Conservation (phyloP, 1,140 invertebrate genomes). For the Bombus breviceps region DNA sequence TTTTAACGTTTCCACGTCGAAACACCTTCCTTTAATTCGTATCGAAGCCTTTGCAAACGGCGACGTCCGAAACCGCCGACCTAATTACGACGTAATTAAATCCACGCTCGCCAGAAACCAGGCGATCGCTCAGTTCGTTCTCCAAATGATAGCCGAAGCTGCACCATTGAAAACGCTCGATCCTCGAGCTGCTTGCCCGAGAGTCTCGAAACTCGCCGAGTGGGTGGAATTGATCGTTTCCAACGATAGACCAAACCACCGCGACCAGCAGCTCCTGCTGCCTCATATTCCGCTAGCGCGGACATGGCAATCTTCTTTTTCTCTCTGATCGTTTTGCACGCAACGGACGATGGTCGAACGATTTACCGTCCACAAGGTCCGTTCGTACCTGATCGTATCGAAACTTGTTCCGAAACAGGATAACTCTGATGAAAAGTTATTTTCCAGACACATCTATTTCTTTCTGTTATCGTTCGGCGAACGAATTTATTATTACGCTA, state of each 20-base stretch:
- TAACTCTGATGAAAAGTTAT: too few relatives aligned
- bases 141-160: background rate
- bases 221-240: constrained; percentile 30
- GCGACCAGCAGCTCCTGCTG: background rate
- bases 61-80: too few relatives aligned
- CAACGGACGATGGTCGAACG: background rate
- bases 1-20: background rate
- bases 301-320: background rate
- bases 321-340: background rate
- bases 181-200: constrained; percentile 3
- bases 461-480: too few relatives aligned
- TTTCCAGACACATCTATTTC: too few relatives aligned
- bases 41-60: too few relatives aligned
- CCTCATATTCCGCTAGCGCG: background rate
- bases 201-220: constrained; percentile 14
- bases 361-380: too few relatives aligned
- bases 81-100: background rate
- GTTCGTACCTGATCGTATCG: too few relatives aligned
- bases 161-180: background rate
- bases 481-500: too few relatives aligned
- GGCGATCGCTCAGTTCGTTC: background rate
- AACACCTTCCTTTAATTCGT: background rate
- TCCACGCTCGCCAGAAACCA: too few relatives aligned
- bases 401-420: background rate
- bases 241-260: constrained; percentile 55